Evolutionary conservation across 2,888 invertebrate genomes (phyloP), one percentile per base, ranked within the genome.

Genomic region (Cheilosia variabilis): DNA sequence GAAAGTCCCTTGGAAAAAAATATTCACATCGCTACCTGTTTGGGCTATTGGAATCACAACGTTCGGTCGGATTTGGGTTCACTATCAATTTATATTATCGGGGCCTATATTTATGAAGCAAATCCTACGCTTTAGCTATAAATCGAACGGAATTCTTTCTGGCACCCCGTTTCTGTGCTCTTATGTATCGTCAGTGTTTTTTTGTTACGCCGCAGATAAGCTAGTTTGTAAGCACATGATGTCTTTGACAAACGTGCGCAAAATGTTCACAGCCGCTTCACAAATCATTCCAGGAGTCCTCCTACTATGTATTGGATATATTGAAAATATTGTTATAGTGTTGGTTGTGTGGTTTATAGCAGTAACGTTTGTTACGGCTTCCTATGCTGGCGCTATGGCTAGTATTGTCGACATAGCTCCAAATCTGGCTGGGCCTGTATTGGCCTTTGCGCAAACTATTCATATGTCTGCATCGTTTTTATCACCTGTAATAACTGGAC

Each of bases 391-490:
- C 45, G 95, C 95, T 4, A 96, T 96, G 95, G 95, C 96, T 0
- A 96, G 95, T 89, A 95, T 96, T 86, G 95, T 96, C 17, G 96
- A 96, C 90, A 95, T 96, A 79, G 95, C 96, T 0, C 96, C 96
- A n/a, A 96, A 96, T 92, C 94, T 95, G 88, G 96, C 96, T 66
- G 96, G 94, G 66, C 95, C 95, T 41, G 95, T 95, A 57, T 91
- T 96, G 87, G 95, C 95, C 15, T 96, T 95, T 90, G 95, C 95
- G 88, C 95, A 96, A 92, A 95, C 95, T n/a, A 95, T 96, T 88
- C 95, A 95, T 91, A 96, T 96, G 95, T 94, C 95, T 13, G 95
- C 95, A 34, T 95, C 95, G 89, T 96, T 95, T 89, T 89, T 95
- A 45, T 95, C 95, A 63, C 95, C 95, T 0, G 90, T 95, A 71